phyloP scores from a whole-genome alignment of 2,888 invertebrate species.

The Drosophila meridiana region DNA sequence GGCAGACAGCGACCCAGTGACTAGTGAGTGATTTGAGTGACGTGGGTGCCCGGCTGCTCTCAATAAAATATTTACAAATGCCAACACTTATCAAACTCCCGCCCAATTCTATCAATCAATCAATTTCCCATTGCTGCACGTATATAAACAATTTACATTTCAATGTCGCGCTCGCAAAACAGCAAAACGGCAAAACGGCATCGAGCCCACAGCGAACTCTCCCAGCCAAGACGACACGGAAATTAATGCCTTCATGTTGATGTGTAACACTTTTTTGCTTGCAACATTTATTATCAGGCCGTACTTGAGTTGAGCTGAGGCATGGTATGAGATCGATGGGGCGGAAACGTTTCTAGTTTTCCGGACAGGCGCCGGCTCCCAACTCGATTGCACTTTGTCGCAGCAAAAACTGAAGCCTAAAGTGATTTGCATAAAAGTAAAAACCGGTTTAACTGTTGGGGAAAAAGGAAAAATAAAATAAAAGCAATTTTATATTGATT shows the following conservation, averaged over 20 bases:
- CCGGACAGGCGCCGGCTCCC: background rate
- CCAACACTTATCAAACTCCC: conserved; percentile 51
- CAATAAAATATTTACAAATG: conserved; percentile 72
- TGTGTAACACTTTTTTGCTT: conserved; percentile 46
- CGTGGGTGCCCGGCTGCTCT: conserved; percentile 20
- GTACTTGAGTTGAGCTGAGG: conserved; percentile 16
- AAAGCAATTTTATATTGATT: conserved; percentile 7
- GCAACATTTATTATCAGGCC: conserved; percentile 46
- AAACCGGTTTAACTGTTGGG: background rate
- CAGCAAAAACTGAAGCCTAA: conserved; percentile 31
- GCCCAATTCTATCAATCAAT: conserved; percentile 70
- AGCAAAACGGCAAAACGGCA: background rate
- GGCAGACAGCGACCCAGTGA: conserved; percentile 26
- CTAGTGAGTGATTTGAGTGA: conserved; percentile 32
- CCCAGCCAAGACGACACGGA: conserved; percentile 30
- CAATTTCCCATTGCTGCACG: conserved; percentile 35
- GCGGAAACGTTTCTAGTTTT: conserved; percentile 60
- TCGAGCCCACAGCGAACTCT: background rate
- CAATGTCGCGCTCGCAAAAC: conserved; percentile 51
- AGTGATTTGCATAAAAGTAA: conserved; percentile 53
- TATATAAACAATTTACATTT: conserved; percentile 42
- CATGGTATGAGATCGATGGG: conserved; percentile 36
- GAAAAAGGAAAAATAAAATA: conserved; percentile 11
- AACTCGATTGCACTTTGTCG: conserved; percentile 28
- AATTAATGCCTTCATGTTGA: conserved; percentile 60